A percentile compares a stretch with the other conserved stretches of the same genome.
phyloP scores from a whole-genome alignment of 1,140 invertebrate genomes.

The Tyrophagus putrescentiae region DNA sequence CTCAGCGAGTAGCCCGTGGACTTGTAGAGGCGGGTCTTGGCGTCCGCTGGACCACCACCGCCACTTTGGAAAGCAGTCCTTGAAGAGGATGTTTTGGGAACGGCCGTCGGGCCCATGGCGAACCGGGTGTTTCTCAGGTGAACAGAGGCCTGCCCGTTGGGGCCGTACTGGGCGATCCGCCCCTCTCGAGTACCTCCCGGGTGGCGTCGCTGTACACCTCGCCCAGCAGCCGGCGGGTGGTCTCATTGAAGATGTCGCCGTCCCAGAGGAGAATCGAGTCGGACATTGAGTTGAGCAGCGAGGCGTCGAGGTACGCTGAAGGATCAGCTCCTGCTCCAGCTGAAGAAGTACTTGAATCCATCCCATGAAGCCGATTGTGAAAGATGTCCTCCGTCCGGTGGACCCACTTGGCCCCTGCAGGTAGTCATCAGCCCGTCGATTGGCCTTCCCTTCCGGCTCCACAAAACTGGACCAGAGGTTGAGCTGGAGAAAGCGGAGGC shows the following conservation, averaged over 20 bases:
- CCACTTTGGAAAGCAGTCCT: constrained; percentile 13
- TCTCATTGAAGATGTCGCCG: constrained; percentile 77
- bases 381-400: constrained; percentile 7
- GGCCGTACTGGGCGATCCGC: too few species aligned
- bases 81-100: neutral
- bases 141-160: too few species aligned
- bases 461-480: constrained; percentile 43
- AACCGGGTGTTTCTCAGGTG: too few species aligned
- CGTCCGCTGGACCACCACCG: neutral
- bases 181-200: constrained; percentile 14
- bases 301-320: neutral
- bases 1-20: constrained; percentile 49
- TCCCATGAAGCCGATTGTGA: constrained; percentile 31
- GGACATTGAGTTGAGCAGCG: constrained; percentile 35
- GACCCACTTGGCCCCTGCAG: constrained; percentile 1
- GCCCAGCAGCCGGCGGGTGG: constrained; percentile 51
- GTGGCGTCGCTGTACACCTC: constrained; percentile 43
- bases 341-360: constrained; percentile 65
- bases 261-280: constrained; percentile 78
- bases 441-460: neutral
- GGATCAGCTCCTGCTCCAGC: constrained; percentile 33
- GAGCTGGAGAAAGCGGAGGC: constrained; percentile 73
- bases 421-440: neutral
- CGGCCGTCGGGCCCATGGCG: too few species aligned
- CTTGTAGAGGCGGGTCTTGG: constrained; percentile 23